Evolutionary conservation across 1,140 invertebrate species (phyloP), one percentile per base, ranked within the genome.

Genomic region (Magallana angulata): DNA sequence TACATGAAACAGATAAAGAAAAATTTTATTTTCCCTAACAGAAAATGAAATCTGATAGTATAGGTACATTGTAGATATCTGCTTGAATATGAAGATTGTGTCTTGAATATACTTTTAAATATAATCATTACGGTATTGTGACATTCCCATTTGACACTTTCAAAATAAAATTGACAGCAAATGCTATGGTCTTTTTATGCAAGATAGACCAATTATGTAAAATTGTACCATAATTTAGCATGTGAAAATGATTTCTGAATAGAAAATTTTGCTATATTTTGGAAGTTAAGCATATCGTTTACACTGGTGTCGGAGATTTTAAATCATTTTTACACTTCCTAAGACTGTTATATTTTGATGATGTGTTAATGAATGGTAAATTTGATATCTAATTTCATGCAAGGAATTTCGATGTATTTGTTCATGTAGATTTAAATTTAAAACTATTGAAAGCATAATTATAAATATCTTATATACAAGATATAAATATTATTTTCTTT

Each of bases 201-300:
- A 30, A 48, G 24, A 11, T 36, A 76, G 7, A 36, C 36, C 36
- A 30, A 76, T 76, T 76, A 36, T 36, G 24, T 36, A 12, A 30
- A 30, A 76, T 76, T 76, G 24, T 14, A 24, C 18, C 24, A 9
- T 76, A 11, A 76, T 76, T 76, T 76, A 76, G 24, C 7, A 76
- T 76, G 24, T 30, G 11, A 12, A 76, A 76, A 76, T 76, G 8
- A 76, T 76, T 76, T 8, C 8, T 76, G 12, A 36, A 76, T 30
- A 76, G 68, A 76, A 76, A 76, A 76, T 76, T 76, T 76, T 76
- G 68, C 68, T 76, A 76, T 76, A 18, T 12, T 76, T 18, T 18
- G 5, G 30, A 76, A 36, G 36, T 30, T 76, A 30, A 76, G 68
- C 68, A 1, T 76, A 76, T 76, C 68, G 30, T 18, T 76, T 76